Evolutionary conservation across 2,888 invertebrate genomes (phyloP).

Genomic region (Ptilodon capucinus): DNA sequence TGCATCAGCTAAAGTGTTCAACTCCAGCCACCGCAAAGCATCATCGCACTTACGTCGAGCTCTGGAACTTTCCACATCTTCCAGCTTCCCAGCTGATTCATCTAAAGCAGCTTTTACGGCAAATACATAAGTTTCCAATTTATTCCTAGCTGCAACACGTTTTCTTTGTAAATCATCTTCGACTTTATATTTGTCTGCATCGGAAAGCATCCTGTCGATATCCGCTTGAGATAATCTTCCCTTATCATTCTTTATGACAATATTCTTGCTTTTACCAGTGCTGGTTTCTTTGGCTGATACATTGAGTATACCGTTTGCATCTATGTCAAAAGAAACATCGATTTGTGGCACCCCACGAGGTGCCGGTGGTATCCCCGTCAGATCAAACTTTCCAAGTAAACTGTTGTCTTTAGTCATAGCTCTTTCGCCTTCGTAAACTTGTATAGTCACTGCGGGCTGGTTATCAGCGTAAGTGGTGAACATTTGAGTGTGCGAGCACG

Average conservation of each 20-base stretch:
- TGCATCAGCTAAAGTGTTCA: slow-evolving; percentile 85
- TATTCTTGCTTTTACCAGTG: slow-evolving; percentile 87
- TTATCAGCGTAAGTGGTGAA: slow-evolving; percentile 92
- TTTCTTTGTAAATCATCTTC: slow-evolving; percentile 87
- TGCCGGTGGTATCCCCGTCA: slow-evolving; percentile 86
- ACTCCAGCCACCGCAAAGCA: slow-evolving; percentile 85
- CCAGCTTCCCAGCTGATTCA: slow-evolving; percentile 82
- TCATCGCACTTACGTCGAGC: slow-evolving; percentile 80
- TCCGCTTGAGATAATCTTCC: slow-evolving; percentile 91
- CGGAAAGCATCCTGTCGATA: slow-evolving; percentile 91
- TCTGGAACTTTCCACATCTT: slow-evolving; percentile 81
- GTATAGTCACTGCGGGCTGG: slow-evolving; percentile 87
- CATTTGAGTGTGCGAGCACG: slow-evolving; percentile 86
- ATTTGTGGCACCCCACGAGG: slow-evolving; percentile 86
- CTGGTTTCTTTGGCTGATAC: slow-evolving; percentile 89
- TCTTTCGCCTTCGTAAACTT: slow-evolving; percentile 89
- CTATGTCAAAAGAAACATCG: slow-evolving; percentile 88
- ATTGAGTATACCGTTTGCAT: slow-evolving; percentile 91
- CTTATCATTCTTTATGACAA: slow-evolving; percentile 92
- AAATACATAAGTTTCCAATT: slow-evolving; percentile 87
- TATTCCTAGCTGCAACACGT: slow-evolving; percentile 86
- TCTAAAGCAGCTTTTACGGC: slow-evolving; percentile 85
- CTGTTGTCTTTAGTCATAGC: slow-evolving; percentile 91
- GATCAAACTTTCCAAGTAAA: slow-evolving; percentile 83
- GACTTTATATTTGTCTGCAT: slow-evolving; percentile 87